These are phyloP conservation scores for Leucoma salicis DNA, from an alignment of 2,888 invertebrate genomes.

Conservation along the genomic window DNA sequence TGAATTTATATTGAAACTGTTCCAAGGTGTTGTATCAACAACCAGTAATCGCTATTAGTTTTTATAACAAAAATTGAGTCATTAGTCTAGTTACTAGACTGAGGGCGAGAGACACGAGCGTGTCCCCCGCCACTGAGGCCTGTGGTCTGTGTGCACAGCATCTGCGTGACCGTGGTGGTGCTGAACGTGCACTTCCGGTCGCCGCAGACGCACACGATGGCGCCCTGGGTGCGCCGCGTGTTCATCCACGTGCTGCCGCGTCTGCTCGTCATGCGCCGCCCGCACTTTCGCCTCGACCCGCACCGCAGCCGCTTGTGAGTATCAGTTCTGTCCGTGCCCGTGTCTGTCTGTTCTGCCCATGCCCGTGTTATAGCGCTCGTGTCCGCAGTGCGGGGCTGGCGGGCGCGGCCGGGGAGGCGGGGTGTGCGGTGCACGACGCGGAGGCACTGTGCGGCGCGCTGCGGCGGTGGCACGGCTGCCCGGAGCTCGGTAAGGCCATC, in stretches of 20 bases:
- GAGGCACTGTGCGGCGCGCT: constrained; percentile 83
- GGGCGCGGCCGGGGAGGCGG: constrained; percentile 70
- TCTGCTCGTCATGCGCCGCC: constrained; percentile 95
- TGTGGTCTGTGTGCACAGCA: constrained; percentile 76
- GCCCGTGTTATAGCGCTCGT: constrained; percentile 48
- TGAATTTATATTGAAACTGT: too few species aligned
- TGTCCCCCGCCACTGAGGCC: not conserved
- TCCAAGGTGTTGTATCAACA: too few species aligned
- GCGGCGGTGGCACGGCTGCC: constrained; percentile 94
- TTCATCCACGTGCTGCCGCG: constrained; percentile 98
- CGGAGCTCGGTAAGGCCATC: constrained; percentile 95
- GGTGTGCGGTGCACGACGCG: constrained; percentile 80
- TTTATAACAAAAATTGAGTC: too few species aligned
- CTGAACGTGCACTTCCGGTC: constrained; percentile 99
- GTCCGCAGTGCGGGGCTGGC: constrained; percentile 41
- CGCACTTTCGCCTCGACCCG: constrained; percentile 84
- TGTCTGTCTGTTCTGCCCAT: not conserved
- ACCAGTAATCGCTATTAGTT: too few species aligned
- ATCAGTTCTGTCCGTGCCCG: not conserved
- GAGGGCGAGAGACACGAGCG: too few species aligned
- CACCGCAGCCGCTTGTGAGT: constrained; percentile 81
- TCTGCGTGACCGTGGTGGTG: constrained; percentile 97
- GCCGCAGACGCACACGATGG: constrained; percentile 98
- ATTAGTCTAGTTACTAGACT: too few species aligned
- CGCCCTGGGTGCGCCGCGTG: constrained; percentile 96